phyloP scores from a whole-genome alignment of 2,113 vertebrate species.

The Indicator indicator region DNA sequence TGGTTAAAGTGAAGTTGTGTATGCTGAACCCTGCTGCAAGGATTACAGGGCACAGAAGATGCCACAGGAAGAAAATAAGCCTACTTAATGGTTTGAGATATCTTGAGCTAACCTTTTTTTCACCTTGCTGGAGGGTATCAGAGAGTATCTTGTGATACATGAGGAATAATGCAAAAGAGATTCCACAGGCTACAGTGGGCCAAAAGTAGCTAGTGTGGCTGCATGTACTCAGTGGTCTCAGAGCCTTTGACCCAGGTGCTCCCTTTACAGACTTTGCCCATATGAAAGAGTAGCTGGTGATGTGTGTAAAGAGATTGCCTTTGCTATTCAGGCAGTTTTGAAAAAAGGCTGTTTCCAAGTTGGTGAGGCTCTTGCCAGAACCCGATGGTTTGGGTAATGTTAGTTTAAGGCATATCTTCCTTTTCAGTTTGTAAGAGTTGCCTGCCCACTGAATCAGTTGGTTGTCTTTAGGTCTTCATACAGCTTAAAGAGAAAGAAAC shows the following conservation, averaged over 20 bases:
- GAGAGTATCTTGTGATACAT: background rate
- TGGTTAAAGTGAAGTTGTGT: background rate
- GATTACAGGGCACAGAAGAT: background rate
- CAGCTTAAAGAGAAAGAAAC: background rate
- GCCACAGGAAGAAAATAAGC: background rate
- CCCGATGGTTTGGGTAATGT: rapidly evolving
- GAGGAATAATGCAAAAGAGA: background rate
- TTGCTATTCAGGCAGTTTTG: background rate
- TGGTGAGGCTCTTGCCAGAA: background rate
- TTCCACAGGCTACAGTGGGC: background rate
- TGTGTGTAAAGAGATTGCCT: background rate
- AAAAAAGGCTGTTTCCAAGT: background rate
- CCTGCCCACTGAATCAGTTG: background rate
- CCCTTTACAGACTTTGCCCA: background rate
- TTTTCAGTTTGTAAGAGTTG: background rate
- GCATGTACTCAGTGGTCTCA: too few relatives aligned
- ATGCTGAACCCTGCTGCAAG: background rate
- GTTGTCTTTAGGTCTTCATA: background rate
- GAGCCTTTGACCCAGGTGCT: background rate
- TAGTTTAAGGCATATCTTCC: background rate
- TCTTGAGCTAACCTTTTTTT: background rate
- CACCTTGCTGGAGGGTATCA: background rate
- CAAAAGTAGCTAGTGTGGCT: background rate
- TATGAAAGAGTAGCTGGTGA: background rate
- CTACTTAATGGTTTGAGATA: background rate